Percentiles rank a stretch among this genome's conserved stretches.
These are phyloP conservation scores for Drosophila subsilvestris DNA, from an alignment of 2,888 invertebrate genomes.

Conservation along the genomic window DNA sequence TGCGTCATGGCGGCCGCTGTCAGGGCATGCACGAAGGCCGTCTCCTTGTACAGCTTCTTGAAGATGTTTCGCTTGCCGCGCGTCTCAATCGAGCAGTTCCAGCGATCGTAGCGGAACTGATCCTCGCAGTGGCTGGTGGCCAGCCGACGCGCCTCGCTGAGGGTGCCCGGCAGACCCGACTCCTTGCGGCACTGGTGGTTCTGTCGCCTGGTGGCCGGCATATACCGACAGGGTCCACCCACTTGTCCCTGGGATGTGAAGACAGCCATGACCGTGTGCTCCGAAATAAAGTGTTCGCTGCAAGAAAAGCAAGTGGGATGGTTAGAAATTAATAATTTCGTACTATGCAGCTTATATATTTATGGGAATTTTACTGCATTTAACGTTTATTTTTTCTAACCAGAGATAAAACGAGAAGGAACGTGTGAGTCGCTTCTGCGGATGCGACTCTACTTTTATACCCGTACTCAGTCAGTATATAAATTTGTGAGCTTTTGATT, in stretches of 20 bases:
- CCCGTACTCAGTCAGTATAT: too few relatives aligned
- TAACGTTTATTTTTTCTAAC: too few relatives aligned
- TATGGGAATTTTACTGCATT: too few relatives aligned
- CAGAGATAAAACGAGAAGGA: too few relatives aligned
- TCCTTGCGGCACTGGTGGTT: conserved; percentile 87
- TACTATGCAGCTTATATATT: too few relatives aligned
- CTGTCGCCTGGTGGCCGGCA: conserved; percentile 87
- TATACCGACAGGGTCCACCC: conserved; percentile 86
- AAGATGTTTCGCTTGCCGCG: conserved; percentile 86
- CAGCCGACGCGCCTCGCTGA: conserved; percentile 86
- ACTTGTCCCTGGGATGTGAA: conserved; percentile 83
- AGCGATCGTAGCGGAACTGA: conserved; percentile 88
- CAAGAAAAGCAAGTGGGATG: background rate
- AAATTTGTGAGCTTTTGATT: too few relatives aligned
- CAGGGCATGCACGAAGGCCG: conserved; percentile 89
- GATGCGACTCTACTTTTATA: too few relatives aligned
- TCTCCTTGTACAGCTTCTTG: conserved; percentile 82
- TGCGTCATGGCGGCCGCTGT: conserved; percentile 90
- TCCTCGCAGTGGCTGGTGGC: conserved; percentile 87
- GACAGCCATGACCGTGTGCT: conserved; percentile 84
- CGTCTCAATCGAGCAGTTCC: conserved; percentile 88
- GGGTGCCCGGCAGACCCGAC: conserved; percentile 85
- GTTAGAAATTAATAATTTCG: background rate
- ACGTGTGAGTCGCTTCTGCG: too few relatives aligned
- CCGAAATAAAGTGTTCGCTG: conserved; percentile 83